These are phyloP conservation scores for Apamea epomidion DNA, from an alignment of 2,888 invertebrate species.

Conservation along the genomic window DNA sequence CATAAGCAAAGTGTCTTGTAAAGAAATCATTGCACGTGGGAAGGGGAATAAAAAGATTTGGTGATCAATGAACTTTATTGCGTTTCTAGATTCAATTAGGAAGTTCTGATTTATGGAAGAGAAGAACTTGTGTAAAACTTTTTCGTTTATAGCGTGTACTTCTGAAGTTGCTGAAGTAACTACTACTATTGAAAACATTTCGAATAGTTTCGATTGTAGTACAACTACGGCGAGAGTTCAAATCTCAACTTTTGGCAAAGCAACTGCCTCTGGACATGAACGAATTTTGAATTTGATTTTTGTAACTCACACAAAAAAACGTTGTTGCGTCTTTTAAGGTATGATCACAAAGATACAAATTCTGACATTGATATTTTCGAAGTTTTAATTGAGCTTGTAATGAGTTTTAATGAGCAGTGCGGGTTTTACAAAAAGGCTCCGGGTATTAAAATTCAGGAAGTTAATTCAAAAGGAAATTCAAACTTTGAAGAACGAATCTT, in stretches of 20 bases:
- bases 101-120: conserved; percentile 27
- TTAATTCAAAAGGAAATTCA: neutral
- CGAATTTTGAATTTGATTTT: neutral
- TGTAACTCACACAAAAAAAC: no score
- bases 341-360: neutral
- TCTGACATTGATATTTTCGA: neutral
- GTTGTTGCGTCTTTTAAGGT: neutral
- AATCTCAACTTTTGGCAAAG: neutral
- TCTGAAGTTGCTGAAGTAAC: conserved; percentile 17
- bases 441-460: conserved; percentile 5
- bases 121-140: conserved; percentile 24
- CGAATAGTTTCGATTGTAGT: conserved; percentile 21
- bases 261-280: neutral
- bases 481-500: neutral
- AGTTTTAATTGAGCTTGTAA: conserved; percentile 20
- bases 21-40: conserved; percentile 68
- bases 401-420: conserved; percentile 1
- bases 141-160: conserved; percentile 21
- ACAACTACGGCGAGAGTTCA: neutral
- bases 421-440: neutral
- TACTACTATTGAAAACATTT: conserved; percentile 8
- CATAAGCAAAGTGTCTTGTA: conserved; percentile 70
- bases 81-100: conserved; percentile 29
- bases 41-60: conserved; percentile 51
- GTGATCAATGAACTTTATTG: conserved; percentile 64